These are phyloP conservation scores for Rhinichthys klamathensis DNA, from an alignment of 2,113 vertebrate genomes.

Conservation along the genomic window DNA sequence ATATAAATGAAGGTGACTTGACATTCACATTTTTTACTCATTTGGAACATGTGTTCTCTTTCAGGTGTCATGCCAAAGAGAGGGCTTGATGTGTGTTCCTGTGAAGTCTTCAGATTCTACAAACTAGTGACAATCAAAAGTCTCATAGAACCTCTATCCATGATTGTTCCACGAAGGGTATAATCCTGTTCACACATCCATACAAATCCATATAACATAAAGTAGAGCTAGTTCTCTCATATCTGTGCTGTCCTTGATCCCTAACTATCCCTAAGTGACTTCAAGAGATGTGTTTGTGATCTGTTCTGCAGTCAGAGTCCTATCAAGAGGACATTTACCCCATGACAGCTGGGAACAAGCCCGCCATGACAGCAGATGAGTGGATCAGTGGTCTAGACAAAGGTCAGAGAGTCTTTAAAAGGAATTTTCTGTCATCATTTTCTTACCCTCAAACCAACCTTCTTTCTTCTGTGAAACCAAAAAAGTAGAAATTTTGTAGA, in stretches of 20 bases:
- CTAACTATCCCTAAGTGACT: not conserved
- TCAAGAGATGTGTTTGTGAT: not conserved
- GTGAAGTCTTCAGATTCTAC: constrained; percentile 89
- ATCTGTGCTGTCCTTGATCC: not conserved
- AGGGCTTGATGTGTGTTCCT: constrained; percentile 84
- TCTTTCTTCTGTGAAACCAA: not conserved
- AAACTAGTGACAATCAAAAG: constrained; percentile 87
- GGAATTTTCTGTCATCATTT: not conserved
- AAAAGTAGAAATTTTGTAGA: not conserved
- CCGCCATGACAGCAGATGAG: constrained; percentile 85
- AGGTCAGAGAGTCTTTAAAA: constrained; percentile 79
- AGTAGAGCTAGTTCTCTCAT: not conserved
- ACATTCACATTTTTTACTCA: not conserved
- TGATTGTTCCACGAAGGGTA: constrained; percentile 89
- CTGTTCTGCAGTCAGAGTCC: constrained; percentile 85
- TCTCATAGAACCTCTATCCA: constrained; percentile 87
- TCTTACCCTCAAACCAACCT: not conserved
- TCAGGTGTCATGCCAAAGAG: constrained; percentile 90
- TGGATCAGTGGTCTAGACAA: constrained; percentile 88
- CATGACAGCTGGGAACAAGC: constrained; percentile 82
- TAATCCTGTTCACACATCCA: not conserved
- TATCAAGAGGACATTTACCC: constrained; percentile 99
- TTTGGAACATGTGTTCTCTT: not conserved
- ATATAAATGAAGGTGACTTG: too few species aligned
- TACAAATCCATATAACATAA: not conserved